These are phyloP conservation scores for Archocentrus centrarchus DNA, from an alignment of 2,113 vertebrate species.

Conservation along the genomic window DNA sequence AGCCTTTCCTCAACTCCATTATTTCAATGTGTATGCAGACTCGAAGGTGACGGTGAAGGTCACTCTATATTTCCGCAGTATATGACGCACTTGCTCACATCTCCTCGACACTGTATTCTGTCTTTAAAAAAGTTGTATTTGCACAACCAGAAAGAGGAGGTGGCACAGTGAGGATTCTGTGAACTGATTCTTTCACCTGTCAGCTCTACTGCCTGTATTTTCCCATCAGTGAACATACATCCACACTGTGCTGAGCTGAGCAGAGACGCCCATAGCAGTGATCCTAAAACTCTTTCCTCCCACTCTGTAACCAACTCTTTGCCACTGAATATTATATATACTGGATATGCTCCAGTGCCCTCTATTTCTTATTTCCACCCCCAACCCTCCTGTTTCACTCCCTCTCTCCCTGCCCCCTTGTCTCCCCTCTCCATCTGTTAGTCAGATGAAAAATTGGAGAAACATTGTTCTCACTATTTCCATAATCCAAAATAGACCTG, in stretches of 20 bases:
- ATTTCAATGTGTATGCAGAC: background rate
- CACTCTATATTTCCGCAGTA: background rate
- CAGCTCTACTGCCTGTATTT: background rate
- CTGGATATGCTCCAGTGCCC: constrained; percentile 46
- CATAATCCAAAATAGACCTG: constrained; percentile 60
- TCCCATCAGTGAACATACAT: background rate
- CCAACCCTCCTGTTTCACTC: background rate
- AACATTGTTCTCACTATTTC: constrained; percentile 49
- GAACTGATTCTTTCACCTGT: constrained; percentile 4
- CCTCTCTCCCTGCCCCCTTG: background rate
- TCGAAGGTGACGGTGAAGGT: constrained; percentile 1
- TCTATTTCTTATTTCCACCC: constrained; percentile 28
- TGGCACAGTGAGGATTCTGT: background rate
- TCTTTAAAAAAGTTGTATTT: background rate
- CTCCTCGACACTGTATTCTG: background rate
- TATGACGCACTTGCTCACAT: background rate
- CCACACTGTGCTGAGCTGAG: background rate
- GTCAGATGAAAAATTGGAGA: constrained; percentile 56
- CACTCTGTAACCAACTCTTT: background rate
- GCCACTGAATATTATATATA: constrained; percentile 28
- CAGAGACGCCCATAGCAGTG: background rate
- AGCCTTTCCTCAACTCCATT: background rate
- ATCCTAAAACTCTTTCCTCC: constrained; percentile 3
- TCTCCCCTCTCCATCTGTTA: constrained; percentile 41
- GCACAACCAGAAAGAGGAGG: background rate